Evolutionary conservation across 2,113 vertebrate species (phyloP), one percentile per base, ranked within the genome.

Genomic region (Hemicordylus capensis): DNA sequence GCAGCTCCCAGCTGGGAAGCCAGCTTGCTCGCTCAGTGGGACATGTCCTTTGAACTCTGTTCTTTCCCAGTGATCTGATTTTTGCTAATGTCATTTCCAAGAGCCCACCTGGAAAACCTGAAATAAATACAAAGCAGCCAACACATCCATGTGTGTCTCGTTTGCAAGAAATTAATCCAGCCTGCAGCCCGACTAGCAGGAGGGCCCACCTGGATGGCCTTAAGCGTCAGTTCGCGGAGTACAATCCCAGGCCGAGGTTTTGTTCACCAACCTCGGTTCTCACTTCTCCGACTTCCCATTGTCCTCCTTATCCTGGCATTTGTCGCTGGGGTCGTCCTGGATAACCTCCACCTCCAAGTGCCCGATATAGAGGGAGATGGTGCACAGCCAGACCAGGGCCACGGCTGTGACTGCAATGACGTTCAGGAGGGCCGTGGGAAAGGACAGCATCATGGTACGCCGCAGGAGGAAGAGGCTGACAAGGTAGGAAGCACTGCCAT

Each of bases 361-460:
- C 54, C 98, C 97, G 34, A 98, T 96, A 95, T 98, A 98, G 63
- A 98, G 97, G 6, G 98, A 97, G n/a, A 98, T 96, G 0, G 97
- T 97, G 0, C 97, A 97, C 44, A 98, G 97, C 98, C 98, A 98
- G 91, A 98, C 96, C 92, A 98, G 96, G 73, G 96, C 96, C n/a
- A 92, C 94, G 0, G 92, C 96, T 82, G 94, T 87, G 90, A 98
- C 98, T 0, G 93, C 94, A 0, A 92, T 88, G 0, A 95, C 87
- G 1, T 97, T 96, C 1, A 97, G 86, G 0, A 98, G 93, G 0
- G 96, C 93, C 0, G 96, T 94, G 0, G 97, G 97, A 81, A 96
- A 84, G 0, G 97, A 97, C 42, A 98, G 95, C 88, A 98, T 93
- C 98, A 98, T 98, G 89, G 97, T 94, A 19, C 96, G 96, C 4